Percentiles rank a stretch among this genome's conserved stretches.
Evolutionary conservation across 2,797 vertebrate species (phyloP).

Genomic region (Poecilia picta): DNA sequence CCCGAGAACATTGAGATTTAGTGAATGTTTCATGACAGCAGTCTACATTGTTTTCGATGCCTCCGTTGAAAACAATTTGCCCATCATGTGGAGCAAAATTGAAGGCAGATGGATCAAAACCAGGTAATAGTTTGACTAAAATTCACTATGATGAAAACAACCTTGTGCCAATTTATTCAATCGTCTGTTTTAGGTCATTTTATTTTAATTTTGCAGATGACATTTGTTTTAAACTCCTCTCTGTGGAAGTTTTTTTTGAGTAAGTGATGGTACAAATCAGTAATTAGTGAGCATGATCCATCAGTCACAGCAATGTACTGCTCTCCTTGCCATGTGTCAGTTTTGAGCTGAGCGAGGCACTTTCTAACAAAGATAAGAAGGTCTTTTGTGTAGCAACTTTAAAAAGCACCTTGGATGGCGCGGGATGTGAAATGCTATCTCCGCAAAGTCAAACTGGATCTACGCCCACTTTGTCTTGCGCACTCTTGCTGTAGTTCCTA

Average conservation of each 20-base stretch:
- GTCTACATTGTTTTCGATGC: not conserved
- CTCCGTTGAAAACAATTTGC: not conserved
- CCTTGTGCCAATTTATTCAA: not conserved
- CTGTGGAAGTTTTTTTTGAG: constrained; percentile 27
- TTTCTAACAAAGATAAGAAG: constrained; percentile 61
- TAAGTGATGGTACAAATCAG: constrained; percentile 33
- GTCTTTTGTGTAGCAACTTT: constrained; percentile 73
- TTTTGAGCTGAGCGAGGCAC: constrained; percentile 73
- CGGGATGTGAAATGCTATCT: constrained; percentile 62
- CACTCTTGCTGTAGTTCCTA: constrained; percentile 43
- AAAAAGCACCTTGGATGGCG: constrained; percentile 65
- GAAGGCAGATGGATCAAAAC: not conserved
- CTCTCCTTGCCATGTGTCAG: constrained; percentile 61
- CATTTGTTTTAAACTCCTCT: constrained; percentile 32
- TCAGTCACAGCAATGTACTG: constrained; percentile 40
- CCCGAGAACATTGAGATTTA: not conserved
- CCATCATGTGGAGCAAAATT: not conserved
- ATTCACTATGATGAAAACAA: not conserved
- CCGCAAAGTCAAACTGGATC: constrained; percentile 59
- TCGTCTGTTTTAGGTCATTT: not conserved
- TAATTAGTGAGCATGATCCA: constrained; percentile 43
- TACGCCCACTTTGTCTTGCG: constrained; percentile 42
- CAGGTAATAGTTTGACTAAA: not conserved
- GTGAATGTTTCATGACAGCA: constrained; percentile 2
- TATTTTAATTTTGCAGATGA: constrained; percentile 23